Evolutionary conservation across 2,113 vertebrate species (phyloP).

Genomic region (Pomatostomus ruficeps): DNA sequence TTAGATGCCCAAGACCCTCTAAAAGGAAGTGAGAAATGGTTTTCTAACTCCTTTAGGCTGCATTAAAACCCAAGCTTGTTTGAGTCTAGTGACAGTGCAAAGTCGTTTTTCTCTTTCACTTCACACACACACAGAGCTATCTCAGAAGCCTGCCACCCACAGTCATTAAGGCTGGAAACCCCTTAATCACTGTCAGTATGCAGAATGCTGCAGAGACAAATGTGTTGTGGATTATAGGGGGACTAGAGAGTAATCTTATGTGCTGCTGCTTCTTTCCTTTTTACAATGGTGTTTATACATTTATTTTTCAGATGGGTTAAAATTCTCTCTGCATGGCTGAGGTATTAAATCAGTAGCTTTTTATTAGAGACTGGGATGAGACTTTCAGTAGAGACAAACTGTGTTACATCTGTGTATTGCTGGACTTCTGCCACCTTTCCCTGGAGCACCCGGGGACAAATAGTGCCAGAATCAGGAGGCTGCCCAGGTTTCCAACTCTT

Average conservation of each 20-base stretch:
- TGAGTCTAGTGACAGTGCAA: neutral
- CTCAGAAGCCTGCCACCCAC: neutral
- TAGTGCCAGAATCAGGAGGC: neutral
- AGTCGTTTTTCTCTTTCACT: neutral
- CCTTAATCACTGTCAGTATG: conserved; percentile 9
- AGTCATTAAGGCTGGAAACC: neutral
- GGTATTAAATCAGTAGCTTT: conserved; percentile 14
- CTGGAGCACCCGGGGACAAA: neutral
- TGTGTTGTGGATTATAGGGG: neutral
- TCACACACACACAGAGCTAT: neutral
- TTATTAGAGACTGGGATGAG: neutral
- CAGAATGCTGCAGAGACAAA: conserved; percentile 3
- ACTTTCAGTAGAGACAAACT: neutral
- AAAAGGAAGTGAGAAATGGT: neutral
- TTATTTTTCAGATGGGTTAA: conserved; percentile 5
- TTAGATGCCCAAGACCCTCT: neutral
- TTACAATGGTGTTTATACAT: neutral
- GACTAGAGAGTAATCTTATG: neutral
- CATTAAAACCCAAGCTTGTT: neutral
- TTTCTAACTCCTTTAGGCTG: neutral
- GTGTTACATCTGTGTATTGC: neutral
- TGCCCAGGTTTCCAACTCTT: neutral
- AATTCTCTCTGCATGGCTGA: neutral
- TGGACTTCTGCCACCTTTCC: neutral
- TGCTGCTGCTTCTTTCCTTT: neutral